phyloP scores from a whole-genome alignment of 2,888 invertebrate genomes.

The Argynnis bischoffii region DNA sequence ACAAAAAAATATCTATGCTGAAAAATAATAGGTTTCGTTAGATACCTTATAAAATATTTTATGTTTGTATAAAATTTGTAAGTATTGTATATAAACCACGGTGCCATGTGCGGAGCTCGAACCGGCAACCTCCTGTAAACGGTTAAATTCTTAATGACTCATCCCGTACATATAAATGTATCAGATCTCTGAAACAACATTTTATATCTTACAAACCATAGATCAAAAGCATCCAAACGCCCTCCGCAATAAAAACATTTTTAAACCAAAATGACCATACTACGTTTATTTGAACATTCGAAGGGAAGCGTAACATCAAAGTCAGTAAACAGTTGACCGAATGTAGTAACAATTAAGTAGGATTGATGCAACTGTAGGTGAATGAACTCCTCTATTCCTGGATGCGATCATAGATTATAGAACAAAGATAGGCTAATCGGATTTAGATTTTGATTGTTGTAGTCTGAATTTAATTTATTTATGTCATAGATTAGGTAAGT shows the following conservation, averaged over 20 bases:
- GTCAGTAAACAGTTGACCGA: slow-evolving; percentile 39
- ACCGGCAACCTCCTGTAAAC: too few species aligned
- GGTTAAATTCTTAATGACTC: too few species aligned
- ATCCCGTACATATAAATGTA: too few species aligned
- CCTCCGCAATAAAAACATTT: slow-evolving; percentile 17
- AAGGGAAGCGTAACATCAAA: slow-evolving; percentile 36
- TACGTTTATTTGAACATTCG: slow-evolving; percentile 21
- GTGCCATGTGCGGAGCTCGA: too few species aligned
- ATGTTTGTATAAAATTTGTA: too few species aligned
- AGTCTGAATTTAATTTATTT: background rate
- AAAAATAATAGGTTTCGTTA: too few species aligned
- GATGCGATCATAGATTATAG: slow-evolving; percentile 47
- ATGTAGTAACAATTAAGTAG: slow-evolving; percentile 67
- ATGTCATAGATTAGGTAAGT: background rate
- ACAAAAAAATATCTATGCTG: too few species aligned
- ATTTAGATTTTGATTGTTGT: background rate
- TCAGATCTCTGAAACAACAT: background rate
- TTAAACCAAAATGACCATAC: slow-evolving; percentile 4
- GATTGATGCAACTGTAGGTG: slow-evolving; percentile 73
- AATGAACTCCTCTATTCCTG: slow-evolving; percentile 66
- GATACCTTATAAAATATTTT: too few species aligned
- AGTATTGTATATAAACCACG: too few species aligned
- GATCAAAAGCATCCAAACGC: slow-evolving; percentile 7
- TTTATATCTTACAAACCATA: slow-evolving; percentile 1
- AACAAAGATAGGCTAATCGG: background rate